Percentiles rank a stretch among this genome's conserved stretches.
Evolutionary conservation across 2,888 invertebrate species (phyloP).

Genomic region (Conomelus anceps): DNA sequence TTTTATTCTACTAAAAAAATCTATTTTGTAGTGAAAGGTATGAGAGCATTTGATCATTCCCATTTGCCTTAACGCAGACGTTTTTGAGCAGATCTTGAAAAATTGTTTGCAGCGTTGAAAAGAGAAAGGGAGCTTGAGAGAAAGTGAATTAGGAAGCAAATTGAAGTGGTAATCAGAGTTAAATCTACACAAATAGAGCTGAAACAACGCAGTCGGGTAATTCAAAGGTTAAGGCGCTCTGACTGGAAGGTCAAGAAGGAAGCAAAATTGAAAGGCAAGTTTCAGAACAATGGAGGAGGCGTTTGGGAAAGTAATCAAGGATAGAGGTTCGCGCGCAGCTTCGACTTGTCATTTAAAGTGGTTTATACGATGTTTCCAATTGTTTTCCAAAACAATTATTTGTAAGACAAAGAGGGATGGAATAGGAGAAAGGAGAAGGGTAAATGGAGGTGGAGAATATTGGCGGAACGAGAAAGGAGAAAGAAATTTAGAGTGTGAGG

Average conservation of each 20-base stretch:
- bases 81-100: too few relatives aligned
- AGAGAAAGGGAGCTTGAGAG: not conserved
- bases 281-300: not conserved
- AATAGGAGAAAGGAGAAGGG: not conserved
- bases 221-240: not conserved
- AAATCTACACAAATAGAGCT: not conserved
- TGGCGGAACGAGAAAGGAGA: too few relatives aligned
- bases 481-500: not conserved
- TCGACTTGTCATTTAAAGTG: not conserved
- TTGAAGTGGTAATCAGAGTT: not conserved
- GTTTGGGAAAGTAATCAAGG: conserved; percentile 4
- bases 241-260: not conserved
- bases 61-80: too few relatives aligned
- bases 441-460: too few relatives aligned
- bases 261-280: not conserved
- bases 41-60: too few relatives aligned
- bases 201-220: not conserved
- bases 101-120: too few relatives aligned
- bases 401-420: not conserved
- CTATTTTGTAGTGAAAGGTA: too few relatives aligned
- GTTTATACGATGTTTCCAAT: not conserved
- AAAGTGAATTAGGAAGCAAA: not conserved
- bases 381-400: not conserved
- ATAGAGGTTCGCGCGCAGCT: not conserved
- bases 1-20: too few relatives aligned